These are phyloP conservation scores for Halocynthia aurantium DNA, from an alignment of 23 tunicate genomes.

Conservation along the genomic window DNA sequence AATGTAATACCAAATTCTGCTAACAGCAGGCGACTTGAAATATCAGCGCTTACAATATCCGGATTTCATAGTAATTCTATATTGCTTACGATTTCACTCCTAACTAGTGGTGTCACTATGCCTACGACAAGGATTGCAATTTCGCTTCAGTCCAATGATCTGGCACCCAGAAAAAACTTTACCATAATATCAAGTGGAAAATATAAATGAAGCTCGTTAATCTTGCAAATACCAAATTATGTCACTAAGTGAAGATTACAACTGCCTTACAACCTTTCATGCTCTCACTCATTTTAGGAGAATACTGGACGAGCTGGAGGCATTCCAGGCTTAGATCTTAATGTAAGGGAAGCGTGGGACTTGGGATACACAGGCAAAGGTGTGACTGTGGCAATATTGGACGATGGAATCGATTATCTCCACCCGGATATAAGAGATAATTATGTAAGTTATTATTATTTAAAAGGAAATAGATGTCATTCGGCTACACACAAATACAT, in stretches of 20 bases:
- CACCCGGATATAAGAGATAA: constrained; percentile 95
- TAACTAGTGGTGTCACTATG: no score
- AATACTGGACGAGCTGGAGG: constrained; percentile 99
- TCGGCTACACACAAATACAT: neutral
- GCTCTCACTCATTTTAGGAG: constrained; percentile 41
- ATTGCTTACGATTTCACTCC: no score
- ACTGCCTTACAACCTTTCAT: neutral
- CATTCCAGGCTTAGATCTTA: constrained; percentile 86
- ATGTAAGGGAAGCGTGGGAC: constrained; percentile 92
- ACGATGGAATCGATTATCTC: constrained; percentile 90
- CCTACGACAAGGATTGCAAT: no score
- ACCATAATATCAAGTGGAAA: neutral
- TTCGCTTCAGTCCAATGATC: no score
- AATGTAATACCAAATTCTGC: neutral
- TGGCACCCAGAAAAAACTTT: no score
- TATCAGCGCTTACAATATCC: neutral
- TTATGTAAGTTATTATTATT: constrained; percentile 50
- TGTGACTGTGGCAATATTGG: constrained; percentile 94
- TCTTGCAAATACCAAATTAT: neutral
- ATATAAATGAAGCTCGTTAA: neutral
- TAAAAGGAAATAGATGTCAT: neutral
- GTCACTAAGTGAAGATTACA: neutral
- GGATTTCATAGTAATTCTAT: no score
- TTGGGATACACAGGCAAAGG: constrained; percentile 98
- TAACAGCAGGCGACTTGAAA: neutral